These are phyloP conservation scores for Seira sanloemensis DNA, from an alignment of 2,888 invertebrate genomes.

Conservation along the genomic window DNA sequence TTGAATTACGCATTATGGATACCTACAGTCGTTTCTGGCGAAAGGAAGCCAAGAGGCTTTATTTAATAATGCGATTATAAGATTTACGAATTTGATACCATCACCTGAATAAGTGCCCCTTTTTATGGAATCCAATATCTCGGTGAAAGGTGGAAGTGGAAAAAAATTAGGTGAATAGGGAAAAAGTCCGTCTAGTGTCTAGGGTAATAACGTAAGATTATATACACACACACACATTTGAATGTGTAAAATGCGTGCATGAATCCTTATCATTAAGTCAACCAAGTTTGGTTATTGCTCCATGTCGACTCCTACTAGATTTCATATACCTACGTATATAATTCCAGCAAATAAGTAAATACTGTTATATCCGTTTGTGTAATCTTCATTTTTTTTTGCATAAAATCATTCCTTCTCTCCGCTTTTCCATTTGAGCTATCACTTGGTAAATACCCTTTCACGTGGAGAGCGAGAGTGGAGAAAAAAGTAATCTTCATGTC, in stretches of 20 bases:
- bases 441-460: too few relatives aligned
- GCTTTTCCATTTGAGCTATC: not conserved
- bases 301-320: not conserved
- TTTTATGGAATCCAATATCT: not conserved
- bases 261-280: not conserved
- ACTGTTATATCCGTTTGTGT: too few relatives aligned
- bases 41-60: constrained; percentile 2
- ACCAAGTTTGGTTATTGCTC: too few relatives aligned
- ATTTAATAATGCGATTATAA: constrained; percentile 17
- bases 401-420: not conserved
- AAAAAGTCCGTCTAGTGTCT: not conserved
- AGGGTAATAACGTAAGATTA: too few relatives aligned
- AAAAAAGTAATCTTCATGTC: constrained; percentile 25
- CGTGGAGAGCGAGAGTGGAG: not conserved
- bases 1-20: not conserved
- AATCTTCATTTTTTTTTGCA: too few relatives aligned
- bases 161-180: not conserved
- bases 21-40: not conserved
- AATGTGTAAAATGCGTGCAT: not conserved
- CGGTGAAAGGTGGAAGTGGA: not conserved
- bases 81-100: constrained; percentile 1
- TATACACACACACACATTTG: too few relatives aligned
- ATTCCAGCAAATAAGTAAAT: not conserved
- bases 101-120: not conserved
- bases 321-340: not conserved